Base-by-base conservation (phyloP, 2,888 invertebrate genomes). In the Lithophane socia region DNA sequence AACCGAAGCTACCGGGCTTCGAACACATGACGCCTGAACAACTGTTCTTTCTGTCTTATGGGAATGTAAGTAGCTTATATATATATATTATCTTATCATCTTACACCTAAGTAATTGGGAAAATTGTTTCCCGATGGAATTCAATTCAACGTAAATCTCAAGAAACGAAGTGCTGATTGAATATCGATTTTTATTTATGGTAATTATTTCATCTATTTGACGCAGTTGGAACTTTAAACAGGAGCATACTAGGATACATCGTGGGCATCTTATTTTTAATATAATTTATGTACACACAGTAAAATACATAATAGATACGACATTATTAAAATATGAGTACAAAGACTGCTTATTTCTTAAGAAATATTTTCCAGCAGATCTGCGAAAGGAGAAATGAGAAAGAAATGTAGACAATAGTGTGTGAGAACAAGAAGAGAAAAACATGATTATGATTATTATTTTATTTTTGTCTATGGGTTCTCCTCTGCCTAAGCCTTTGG, bases 21-120 rank as follows among this genome's bases (percentile, higher is more conserved):
- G 98, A 98, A 87, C 92, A 97, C 44, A 97, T 97, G 88, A 97
- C 97, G 0, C 97, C 97, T 68, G 98, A 98, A 63, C 99, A 99
- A 91, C 93, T 99, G 79, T 98, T 99, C 92, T 99, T 98, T 92
- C 96, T 99, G 49, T 97, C 98, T 0, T 98, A 98, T 93, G 98
- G 98, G 58, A 98, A 98, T 94, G 98, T 98, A 94, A 97, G 97
- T 95, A 16, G 5, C n/a, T 56, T n/a, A n/a, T 1, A 12, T 37
- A 5, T 37, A 10, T 54, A 21, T 54, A n/a, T 54, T 49, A 49
- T 18, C 5, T 49, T 0, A 5, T 49, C 49, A 0, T 13, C 47
- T 49, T 49, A 4, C 13, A 49, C 1, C 16, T 49, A 18, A 16
- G 21, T 54, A 3, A 21, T 54, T 54, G 2, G 21, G 9, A 2